Conservation (phyloP, 2,113 vertebrate species). For the Erythrocercus mccallii region DNA sequence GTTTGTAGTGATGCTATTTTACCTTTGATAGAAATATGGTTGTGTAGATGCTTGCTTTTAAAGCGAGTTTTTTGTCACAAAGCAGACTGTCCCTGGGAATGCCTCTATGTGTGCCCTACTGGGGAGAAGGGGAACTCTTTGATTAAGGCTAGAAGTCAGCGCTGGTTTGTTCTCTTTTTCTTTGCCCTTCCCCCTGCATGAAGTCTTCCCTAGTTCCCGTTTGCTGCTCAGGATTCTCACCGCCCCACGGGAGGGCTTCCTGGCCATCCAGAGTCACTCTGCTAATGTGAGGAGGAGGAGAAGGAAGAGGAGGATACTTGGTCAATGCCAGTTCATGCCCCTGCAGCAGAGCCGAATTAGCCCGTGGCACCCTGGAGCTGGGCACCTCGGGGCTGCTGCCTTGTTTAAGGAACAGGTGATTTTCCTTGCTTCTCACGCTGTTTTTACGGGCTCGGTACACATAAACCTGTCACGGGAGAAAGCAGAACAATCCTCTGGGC, state of each 20-base stretch:
- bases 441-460: neutral
- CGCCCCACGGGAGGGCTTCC: neutral
- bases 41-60: neutral
- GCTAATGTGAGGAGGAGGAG: neutral
- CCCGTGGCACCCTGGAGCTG: accelerated
- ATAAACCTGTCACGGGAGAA: neutral
- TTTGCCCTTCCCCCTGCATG: accelerated
- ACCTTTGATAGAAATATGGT: neutral
- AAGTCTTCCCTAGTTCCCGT: accelerated
- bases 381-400: neutral
- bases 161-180: neutral
- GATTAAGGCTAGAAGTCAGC: neutral
- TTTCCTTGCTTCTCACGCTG: neutral
- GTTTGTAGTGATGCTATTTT: neutral
- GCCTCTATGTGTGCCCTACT: accelerated
- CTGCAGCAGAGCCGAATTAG: neutral
- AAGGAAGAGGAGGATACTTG: neutral
- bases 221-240: neutral
- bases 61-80: neutral
- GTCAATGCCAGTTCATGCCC: accelerated
- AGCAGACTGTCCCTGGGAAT: neutral
- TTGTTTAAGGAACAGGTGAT: neutral
- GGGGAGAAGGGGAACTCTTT: neutral
- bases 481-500: neutral
- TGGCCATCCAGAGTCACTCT: accelerated